Evolutionary conservation across 2,797 vertebrate species (phyloP), one percentile per base, ranked within the genome.

Genomic region (Eidolon dupreanum): DNA sequence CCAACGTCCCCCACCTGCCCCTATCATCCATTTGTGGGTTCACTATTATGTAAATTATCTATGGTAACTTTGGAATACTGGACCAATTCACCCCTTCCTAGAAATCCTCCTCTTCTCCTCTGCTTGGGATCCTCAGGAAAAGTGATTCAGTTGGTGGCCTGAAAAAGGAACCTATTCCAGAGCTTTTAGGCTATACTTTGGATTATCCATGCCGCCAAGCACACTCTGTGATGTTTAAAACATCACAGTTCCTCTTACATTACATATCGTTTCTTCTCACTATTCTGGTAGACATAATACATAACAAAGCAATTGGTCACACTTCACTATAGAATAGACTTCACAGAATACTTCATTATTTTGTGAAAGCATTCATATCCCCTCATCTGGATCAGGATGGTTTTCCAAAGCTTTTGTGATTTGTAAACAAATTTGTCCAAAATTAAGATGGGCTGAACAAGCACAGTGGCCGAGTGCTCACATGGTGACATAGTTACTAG

Each of bases 401-500:
- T 77, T 94, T 95, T 43, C 43, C 49, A 66, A 83, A 89, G 65
- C 41, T 55, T 93, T 55, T 66, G 63, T 59, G 63, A 88, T 90
- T 66, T 82, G 53, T 66, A 41, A 85, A 75, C 24, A 71, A 20
- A 46, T 61, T 38, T 79, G 41, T 49, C 78, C 68, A 28, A 6
- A 24, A 61, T 51, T 24, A 79, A 59, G 9, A 93, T 78, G 51
- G 57, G 41, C 41, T 5, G 41, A 59, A 28, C 13, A 70, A 75
- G n/a, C 19, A 10, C 6, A 36, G 46, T 0, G 16, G 15, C 49
- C 59, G 0, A 17, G 6, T 70, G 46, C 1, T 88, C 41, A 33
- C 12, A 5, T 1, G 4, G 63, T 38, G 41, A 81, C 36, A 19
- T 1, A 28, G 49, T 63, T 89, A 28, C 66, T 16, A 13, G 59